Evolutionary conservation across 2,113 vertebrate species (phyloP), one percentile per base, ranked within the genome.

Genomic region (Rhegmatorhina hoffmannsi): DNA sequence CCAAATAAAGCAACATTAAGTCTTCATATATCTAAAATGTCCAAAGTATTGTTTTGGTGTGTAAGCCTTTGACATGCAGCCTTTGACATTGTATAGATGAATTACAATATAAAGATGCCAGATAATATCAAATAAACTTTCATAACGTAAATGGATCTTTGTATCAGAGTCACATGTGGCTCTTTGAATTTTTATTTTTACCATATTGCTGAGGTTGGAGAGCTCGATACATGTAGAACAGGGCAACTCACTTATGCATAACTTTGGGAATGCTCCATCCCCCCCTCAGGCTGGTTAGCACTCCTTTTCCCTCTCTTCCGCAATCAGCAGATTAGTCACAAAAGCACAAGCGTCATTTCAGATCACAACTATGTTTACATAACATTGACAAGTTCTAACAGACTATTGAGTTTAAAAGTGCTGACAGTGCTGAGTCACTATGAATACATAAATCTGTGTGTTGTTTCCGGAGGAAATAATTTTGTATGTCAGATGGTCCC

Each of bases 401-500:
- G 73, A 46, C 13, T 56, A 12, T 75, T 36, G 84, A 75, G 60
- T 74, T 95, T 76, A 34, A 76, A 88, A 92, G 52, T 59, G 50
- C 52, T 72, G 80, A 76, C 14, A 34, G 29, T 92, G 97, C 97
- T 84, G 95, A 97, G 94, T 98, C 97, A 98, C 53, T 75, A 59
- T 95, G 97, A 98, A 84, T 38, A 56, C 4, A 8, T 69, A 80
- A 74, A 88, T 59, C 26, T 34, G 86, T 70, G 31, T 58, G 64
- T 86, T 29, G 52, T 87, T 92, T 94, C 89, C 34, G 29, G 72
- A 89, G 92, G 92, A 97, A 96, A 70, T 78, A 4, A 14, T 43
- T 84, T 49, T 52, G 10, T 38, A 3, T 7, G 59, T 93, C n/a
- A 58, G 85, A 55, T 38, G n/a, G 88, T 58, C 76, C 46, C 28